Percentiles rank a stretch among this genome's conserved stretches.
phyloP scores from a whole-genome alignment of 1,140 invertebrate species.

The Melitaea cinxia region DNA sequence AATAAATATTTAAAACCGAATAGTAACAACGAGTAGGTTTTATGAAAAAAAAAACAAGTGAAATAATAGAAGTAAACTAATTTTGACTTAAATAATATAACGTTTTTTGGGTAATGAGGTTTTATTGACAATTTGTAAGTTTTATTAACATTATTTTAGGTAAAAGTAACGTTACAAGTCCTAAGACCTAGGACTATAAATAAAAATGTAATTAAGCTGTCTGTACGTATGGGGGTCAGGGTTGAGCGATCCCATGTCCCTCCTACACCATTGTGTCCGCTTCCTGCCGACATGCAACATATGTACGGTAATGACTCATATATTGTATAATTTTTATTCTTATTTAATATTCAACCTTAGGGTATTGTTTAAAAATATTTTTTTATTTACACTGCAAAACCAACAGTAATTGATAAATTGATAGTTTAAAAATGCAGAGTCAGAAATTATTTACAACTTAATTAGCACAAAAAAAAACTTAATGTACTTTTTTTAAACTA shows the following conservation, averaged over 20 bases:
- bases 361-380: background rate
- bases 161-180: background rate
- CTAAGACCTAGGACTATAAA: slow-evolving; percentile 26
- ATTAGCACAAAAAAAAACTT: background rate
- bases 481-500: slow-evolving; percentile 1
- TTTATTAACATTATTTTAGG: too few relatives aligned
- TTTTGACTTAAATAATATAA: too few relatives aligned
- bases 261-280: slow-evolving; percentile 37
- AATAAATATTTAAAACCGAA: too few relatives aligned
- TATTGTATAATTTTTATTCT: slow-evolving; percentile 11
- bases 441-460: background rate
- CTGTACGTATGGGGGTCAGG: slow-evolving; percentile 36
- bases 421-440: too few relatives aligned
- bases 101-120: too few relatives aligned
- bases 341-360: background rate
- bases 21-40: too few relatives aligned
- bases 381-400: background rate
- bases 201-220: slow-evolving; percentile 32
- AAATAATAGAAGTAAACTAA: too few relatives aligned
- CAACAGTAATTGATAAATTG: too few relatives aligned
- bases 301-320: slow-evolving; percentile 31
- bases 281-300: slow-evolving; percentile 36
- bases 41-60: too few relatives aligned
- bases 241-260: slow-evolving; percentile 38
- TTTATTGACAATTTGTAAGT: too few relatives aligned